Percentiles rank a stretch among this genome's conserved stretches.
Conservation (phyloP, 2,113 vertebrate genomes). For the Hippocampus guttulatus region DNA sequence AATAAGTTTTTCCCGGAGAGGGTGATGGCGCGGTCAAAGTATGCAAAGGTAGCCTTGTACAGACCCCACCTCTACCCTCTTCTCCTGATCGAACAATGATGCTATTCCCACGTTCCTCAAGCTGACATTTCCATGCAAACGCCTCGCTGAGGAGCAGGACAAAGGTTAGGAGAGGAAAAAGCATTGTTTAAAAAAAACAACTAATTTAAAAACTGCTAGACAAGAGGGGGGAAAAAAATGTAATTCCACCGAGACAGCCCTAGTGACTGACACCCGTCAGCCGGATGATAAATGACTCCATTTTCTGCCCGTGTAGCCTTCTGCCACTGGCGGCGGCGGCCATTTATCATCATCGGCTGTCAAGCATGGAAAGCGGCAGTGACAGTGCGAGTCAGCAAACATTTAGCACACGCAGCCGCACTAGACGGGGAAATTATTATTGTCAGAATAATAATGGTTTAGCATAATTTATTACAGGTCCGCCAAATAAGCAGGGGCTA, state of each 20-base stretch:
- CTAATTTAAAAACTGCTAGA: constrained; percentile 98
- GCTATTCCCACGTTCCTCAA: constrained; percentile 65
- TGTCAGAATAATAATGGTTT: constrained; percentile 99
- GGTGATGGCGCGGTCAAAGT: constrained; percentile 53
- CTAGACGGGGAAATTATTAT: constrained; percentile 99
- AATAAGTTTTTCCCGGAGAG: constrained; percentile 80
- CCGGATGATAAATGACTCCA: constrained; percentile 99
- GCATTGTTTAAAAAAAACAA: constrained; percentile 89
- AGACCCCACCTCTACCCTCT: constrained; percentile 68
- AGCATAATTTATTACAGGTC: constrained; percentile 99
- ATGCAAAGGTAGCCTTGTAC: constrained; percentile 79
- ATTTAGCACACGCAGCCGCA: constrained; percentile 99
- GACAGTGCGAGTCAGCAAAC: constrained; percentile 99
- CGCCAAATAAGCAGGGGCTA: constrained; percentile 99
- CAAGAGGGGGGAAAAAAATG: constrained; percentile 50
- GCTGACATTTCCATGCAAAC: constrained; percentile 85
- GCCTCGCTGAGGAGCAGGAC: constrained; percentile 69
- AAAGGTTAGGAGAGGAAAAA: constrained; percentile 72
- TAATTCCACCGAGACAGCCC: constrained; percentile 91
- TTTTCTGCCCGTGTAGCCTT: constrained; percentile 99
- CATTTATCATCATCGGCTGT: constrained; percentile 99
- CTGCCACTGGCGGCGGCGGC: constrained; percentile 94
- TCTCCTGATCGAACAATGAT: constrained; percentile 60
- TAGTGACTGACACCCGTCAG: constrained; percentile 99
- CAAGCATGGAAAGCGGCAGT: constrained; percentile 95